A percentile compares a stretch with the other conserved stretches of the same genome.
Conservation (phyloP, 2,113 vertebrate genomes). For the Pyrgilauda ruficollis region DNA sequence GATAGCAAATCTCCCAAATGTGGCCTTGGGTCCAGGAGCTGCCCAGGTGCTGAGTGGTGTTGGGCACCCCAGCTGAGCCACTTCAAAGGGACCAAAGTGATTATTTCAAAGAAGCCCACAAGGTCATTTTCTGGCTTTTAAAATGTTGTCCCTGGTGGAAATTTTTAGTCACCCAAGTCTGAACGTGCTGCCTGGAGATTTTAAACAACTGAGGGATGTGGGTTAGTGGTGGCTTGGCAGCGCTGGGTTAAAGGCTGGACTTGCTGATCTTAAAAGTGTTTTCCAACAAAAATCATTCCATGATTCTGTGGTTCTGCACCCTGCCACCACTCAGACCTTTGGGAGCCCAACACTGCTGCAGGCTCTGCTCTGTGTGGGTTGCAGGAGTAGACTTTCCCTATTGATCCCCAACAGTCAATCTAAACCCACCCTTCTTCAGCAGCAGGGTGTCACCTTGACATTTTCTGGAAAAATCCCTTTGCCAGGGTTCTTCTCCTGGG, state of each 20-base stretch:
- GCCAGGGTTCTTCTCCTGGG: no score
- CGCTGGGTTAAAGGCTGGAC: not conserved
- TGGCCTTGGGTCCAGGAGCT: not conserved
- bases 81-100: not conserved
- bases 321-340: not conserved
- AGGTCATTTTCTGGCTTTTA: not conserved
- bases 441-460: not conserved
- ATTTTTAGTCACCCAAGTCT: not conserved
- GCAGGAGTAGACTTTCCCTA: not conserved
- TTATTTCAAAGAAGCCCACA: not conserved
- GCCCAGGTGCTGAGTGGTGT: not conserved
- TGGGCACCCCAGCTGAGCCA: not conserved
- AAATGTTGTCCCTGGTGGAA: not conserved
- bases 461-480: no score
- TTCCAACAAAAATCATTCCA: not conserved
- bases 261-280: not conserved
- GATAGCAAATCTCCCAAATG: not conserved
- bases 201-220: fast-evolving
- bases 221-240: not conserved
- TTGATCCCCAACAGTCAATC: fast-evolving
- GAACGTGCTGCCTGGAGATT: not conserved
- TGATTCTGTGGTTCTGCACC: not conserved
- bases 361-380: not conserved
- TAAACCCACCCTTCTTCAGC: not conserved
- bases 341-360: not conserved